Evolutionary conservation across 2,797 vertebrate genomes (phyloP).

Genomic region (Hylomyscus alleni): DNA sequence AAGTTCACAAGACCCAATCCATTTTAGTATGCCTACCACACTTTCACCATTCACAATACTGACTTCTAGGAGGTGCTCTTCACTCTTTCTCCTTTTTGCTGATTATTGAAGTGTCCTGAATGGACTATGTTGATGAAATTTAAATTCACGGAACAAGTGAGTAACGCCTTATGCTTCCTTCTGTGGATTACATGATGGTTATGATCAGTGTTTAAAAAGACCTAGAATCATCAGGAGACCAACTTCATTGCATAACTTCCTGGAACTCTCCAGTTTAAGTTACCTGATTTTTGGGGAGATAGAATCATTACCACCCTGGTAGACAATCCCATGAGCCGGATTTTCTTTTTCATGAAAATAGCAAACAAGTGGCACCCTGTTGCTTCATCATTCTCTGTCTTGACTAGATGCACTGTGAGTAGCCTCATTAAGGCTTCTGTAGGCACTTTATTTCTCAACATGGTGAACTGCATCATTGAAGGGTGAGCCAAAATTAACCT

Average conservation of each 20-base stretch:
- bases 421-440: too few relatives aligned
- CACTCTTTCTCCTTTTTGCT: not conserved
- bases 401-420: not conserved
- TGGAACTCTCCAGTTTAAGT: not conserved
- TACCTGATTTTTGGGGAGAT: not conserved
- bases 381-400: not conserved
- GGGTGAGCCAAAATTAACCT: not conserved
- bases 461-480: not conserved
- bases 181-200: not conserved
- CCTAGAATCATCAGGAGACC: not conserved
- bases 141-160: not conserved
- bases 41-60: not conserved
- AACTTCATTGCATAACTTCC: not conserved
- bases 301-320: not conserved
- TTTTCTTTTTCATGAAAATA: not conserved
- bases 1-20: not conserved
- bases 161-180: not conserved
- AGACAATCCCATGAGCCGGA: not conserved
- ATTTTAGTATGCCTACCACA: not conserved
- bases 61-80: not conserved
- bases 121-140: not conserved
- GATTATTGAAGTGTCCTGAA: not conserved
- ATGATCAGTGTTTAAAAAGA: not conserved
- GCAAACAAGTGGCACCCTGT: rapidly evolving
- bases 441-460: not conserved